These are phyloP conservation scores for Zonotrichia leucophrys DNA, from an alignment of 2,113 vertebrate genomes.

Conservation along the genomic window DNA sequence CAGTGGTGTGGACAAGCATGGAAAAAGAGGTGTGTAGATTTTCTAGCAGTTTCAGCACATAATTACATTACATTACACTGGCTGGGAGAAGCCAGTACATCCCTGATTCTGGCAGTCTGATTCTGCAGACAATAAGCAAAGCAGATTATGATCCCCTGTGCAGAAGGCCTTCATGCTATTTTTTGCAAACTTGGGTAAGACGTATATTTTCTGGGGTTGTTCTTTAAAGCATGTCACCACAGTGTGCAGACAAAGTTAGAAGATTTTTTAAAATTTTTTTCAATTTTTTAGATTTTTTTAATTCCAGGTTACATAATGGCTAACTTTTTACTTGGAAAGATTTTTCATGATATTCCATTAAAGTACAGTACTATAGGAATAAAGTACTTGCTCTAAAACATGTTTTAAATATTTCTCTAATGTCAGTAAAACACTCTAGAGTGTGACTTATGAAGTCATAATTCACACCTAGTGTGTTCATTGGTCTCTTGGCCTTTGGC, in stretches of 20 bases:
- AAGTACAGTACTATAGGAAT: neutral
- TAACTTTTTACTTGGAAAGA: neutral
- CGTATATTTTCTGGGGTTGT: neutral
- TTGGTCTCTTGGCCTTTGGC: constrained; percentile 50
- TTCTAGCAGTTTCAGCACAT: neutral
- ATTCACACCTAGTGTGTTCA: constrained; percentile 50
- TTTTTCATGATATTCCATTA: neutral
- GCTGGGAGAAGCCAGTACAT: neutral
- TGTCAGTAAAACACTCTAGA: constrained; percentile 38
- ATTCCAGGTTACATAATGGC: neutral
- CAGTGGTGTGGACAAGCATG: neutral
- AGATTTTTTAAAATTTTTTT: neutral
- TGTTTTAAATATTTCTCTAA: constrained; percentile 56
- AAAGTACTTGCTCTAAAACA: constrained; percentile 18
- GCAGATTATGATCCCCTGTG: neutral
- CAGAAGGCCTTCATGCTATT: neutral
- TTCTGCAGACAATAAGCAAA: neutral
- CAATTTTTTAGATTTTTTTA: neutral
- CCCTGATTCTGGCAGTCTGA: neutral
- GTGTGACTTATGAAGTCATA: constrained; percentile 60
- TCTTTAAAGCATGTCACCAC: neutral
- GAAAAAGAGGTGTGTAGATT: neutral
- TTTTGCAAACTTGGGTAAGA: neutral
- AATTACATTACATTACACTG: no score
- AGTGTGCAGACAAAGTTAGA: neutral